phyloP scores from a whole-genome alignment of 2,888 invertebrate genomes.

The Polyploca ridens region DNA sequence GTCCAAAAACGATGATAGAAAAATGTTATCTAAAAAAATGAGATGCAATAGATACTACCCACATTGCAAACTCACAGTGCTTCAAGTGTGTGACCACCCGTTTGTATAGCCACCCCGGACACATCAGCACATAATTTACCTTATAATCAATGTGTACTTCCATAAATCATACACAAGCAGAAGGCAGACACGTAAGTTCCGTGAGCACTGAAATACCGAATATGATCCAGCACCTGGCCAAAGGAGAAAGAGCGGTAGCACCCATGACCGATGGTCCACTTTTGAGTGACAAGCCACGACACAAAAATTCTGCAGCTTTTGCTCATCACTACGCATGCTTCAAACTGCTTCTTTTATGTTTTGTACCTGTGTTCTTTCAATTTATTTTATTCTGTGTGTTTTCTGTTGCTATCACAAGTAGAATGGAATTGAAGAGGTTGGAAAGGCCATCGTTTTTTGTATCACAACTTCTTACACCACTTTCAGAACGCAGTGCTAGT shows the following conservation, averaged over 20 bases:
- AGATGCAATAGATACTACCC: neutral
- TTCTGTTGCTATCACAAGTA: neutral
- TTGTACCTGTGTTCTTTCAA: neutral
- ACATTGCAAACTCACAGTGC: conserved; percentile 5
- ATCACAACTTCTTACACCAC: neutral
- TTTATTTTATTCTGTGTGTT: neutral
- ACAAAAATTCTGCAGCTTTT: conserved; percentile 1
- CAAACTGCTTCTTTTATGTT: neutral
- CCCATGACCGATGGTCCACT: neutral
- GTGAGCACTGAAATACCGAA: conserved; percentile 7
- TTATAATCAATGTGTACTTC: conserved; percentile 7
- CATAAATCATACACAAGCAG: conserved; percentile 6
- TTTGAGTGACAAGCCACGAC: neutral
- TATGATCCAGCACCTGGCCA: conserved; percentile 8
- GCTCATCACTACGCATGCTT: conserved; percentile 4
- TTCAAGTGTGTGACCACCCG: conserved; percentile 4
- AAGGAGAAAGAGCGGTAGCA: conserved; percentile 9
- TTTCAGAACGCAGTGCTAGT: too few species aligned
- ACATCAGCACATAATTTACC: neutral
- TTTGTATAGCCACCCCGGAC: conserved; percentile 5
- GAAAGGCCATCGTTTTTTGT: neutral
- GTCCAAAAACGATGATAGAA: conserved; percentile 6
- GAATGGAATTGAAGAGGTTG: conserved; percentile 2
- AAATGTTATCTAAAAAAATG: neutral
- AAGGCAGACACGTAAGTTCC: conserved; percentile 7